Base-by-base conservation (phyloP, 2,888 invertebrate species). In the Abrostola triplasia region DNA sequence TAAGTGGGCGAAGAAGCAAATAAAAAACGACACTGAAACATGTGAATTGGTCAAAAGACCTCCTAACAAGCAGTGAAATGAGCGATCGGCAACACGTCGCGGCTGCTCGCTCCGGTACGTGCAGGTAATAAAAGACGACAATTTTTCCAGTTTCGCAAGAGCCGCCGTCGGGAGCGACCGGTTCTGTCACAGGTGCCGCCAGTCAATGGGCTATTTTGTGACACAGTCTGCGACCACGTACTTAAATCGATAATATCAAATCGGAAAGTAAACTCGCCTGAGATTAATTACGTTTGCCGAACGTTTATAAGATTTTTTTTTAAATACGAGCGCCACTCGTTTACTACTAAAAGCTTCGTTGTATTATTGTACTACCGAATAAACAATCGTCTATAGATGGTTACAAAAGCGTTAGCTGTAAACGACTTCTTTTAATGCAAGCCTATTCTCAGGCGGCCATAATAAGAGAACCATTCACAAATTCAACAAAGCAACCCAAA, bases 401-500 rank as follows among this genome's bases (percentile, higher is more conserved):
- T 52, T 65, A 79, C 76, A 82, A 82, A 81, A 77, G 82, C 71
- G 65, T 74, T 78, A 72, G 80, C 77, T 79, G 80, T 83, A 83
- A 82, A 85, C 83, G 80, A 85, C 79, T 79, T 66, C 64, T 79
- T 84, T 84, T 72, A 84, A 82, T 80, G 79, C 76, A 69, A 77
- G 68, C 70, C 84, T 82, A 85, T 84, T 84, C 82, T 86, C 74
- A 68, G 58, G 61, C 75, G 74, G 70, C 73, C 77, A 81, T 80
- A 84, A 84, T 80, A 80, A 82, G 81, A 82, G 74, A 82, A 85
- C 89, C 92, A 92, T 93, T 93, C 93, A 93, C 91, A 91, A 92
- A 92, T 90, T 87, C 87, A 88, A 92, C 92, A 92, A 91, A 92
- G 90, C 89, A 85, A 85, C 89, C 88, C 88, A 89, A 92, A 92